Percentiles rank a stretch among this genome's conserved stretches.
These are phyloP conservation scores for Drosophila santomea DNA, from an alignment of 1,140 invertebrate genomes.

Conservation along the genomic window DNA sequence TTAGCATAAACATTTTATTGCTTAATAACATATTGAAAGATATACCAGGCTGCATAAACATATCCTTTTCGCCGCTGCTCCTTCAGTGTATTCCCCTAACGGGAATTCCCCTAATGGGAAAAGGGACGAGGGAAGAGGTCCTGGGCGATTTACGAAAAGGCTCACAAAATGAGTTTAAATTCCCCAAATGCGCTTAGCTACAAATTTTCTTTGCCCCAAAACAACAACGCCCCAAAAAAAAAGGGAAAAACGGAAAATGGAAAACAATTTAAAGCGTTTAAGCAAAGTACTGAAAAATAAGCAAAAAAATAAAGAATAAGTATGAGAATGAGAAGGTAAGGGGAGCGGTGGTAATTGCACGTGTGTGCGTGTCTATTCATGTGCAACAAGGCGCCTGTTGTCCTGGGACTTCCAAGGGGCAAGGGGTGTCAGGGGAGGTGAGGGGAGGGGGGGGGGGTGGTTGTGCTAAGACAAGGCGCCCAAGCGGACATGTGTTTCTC, in stretches of 20 bases:
- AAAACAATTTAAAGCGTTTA: constrained; percentile 48
- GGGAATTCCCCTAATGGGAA: not conserved
- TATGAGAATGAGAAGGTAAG: not conserved
- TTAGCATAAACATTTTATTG: not conserved
- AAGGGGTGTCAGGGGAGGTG: not conserved
- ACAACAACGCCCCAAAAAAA: not conserved
- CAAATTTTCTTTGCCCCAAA: constrained; percentile 21
- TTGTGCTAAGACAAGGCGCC: constrained; percentile 15
- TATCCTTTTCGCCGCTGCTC: not conserved
- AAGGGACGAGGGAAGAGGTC: constrained; percentile 2
- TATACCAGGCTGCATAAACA: not conserved
- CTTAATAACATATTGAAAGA: too few species aligned
- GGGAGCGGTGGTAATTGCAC: constrained; percentile 24
- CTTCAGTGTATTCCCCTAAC: not conserved
- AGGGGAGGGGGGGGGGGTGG: not conserved
- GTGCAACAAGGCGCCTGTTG: constrained; percentile 72
- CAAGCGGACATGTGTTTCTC: constrained; percentile 53
- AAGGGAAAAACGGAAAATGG: constrained; percentile 7
- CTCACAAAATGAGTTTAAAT: constrained; percentile 61
- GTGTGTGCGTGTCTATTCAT: constrained; percentile 65
- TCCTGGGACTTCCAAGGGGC: constrained; percentile 11
- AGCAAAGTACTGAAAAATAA: constrained; percentile 26
- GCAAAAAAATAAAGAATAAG: not conserved
- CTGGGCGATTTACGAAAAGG: constrained; percentile 38
- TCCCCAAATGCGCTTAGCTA: constrained; percentile 54